Conservation (phyloP, 2,888 invertebrate species). For the Choristoneura rosaceana region DNA sequence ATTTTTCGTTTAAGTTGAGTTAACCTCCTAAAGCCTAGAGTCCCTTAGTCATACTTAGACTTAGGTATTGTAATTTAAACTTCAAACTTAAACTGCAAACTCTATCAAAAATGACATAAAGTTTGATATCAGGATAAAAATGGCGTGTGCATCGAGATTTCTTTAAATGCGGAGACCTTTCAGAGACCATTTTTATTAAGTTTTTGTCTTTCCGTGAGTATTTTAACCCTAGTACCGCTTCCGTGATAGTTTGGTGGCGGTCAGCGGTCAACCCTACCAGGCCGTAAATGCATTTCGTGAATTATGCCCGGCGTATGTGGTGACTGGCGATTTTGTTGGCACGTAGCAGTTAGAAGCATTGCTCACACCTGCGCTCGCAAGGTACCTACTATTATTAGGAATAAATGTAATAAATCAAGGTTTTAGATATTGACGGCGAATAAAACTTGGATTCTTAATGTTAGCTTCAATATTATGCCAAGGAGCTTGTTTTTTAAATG, state of each 20-base stretch:
- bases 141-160: no score
- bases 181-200: no score
- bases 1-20: no score
- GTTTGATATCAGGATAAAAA: no score
- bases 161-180: no score
- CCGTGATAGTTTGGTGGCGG: conserved; percentile 49
- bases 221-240: conserved; percentile 13
- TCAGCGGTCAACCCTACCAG: conserved; percentile 48
- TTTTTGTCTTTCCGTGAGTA: background rate
- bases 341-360: conserved; percentile 50
- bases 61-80: no score
- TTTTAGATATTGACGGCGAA: background rate
- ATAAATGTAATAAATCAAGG: conserved; percentile 10
- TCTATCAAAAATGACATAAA: no score
- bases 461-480: background rate
- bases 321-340: conserved; percentile 66
- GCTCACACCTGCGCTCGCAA: conserved; percentile 56
- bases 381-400: conserved; percentile 1
- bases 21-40: no score
- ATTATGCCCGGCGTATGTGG: conserved; percentile 69
- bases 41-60: no score
- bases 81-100: no score
- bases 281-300: conserved; percentile 74
- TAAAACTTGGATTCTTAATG: background rate
- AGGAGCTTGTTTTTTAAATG: no score